phyloP scores from a whole-genome alignment of 2,888 invertebrate species.

The Fragum whitleyi region DNA sequence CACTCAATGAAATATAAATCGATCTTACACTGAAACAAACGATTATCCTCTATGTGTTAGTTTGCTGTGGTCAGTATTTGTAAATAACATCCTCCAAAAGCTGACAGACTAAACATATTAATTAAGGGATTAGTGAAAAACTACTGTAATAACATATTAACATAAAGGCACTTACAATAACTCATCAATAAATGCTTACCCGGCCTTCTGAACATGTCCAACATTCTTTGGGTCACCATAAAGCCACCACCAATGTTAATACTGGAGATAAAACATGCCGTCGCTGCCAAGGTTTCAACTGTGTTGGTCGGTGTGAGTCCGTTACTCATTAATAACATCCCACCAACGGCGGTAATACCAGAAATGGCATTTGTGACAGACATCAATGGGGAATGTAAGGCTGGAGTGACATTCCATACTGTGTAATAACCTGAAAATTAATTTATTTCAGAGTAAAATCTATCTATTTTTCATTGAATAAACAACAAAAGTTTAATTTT shows the following conservation, averaged over 20 bases:
- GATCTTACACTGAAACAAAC: no score
- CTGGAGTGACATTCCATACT: conserved; percentile 96
- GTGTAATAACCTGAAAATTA: conserved; percentile 90
- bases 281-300: conserved; percentile 90
- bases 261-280: conserved; percentile 94
- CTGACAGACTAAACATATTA: no score
- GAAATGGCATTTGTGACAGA: conserved; percentile 97
- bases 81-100: no score
- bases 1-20: no score
- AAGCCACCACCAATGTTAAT: conserved; percentile 97
- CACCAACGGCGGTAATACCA: conserved; percentile 96
- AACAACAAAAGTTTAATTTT: no score
- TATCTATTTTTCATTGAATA: no score
- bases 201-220: conserved; percentile 93
- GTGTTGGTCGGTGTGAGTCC: conserved; percentile 90
- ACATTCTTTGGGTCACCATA: conserved; percentile 94
- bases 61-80: no score
- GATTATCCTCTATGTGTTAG: no score
- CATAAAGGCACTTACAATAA: no score
- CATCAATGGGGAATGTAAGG: conserved; percentile 96
- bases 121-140: no score
- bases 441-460: no score
- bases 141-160: no score
- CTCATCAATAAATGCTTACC: conserved; percentile 76
- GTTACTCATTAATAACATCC: conserved; percentile 94